Base-by-base conservation (phyloP, 2,888 invertebrate species). In the Plutella xylostella region DNA sequence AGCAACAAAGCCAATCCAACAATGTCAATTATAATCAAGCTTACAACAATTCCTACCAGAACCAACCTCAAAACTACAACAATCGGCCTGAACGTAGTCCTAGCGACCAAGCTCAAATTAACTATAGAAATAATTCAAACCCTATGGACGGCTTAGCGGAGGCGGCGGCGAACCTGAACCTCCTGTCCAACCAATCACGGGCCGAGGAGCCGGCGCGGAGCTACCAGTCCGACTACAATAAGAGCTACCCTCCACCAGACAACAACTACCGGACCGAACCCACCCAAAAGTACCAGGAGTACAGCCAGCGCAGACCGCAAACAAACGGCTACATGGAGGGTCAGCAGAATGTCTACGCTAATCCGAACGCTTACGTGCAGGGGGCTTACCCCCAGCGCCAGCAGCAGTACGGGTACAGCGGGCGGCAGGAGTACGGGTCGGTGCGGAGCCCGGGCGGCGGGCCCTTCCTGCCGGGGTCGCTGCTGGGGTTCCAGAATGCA, bases 401-500 rank as follows among this genome's bases (percentile, higher is more conserved):
- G 33, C 41, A 19, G 41, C 31, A 19, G 14, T 33, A 42, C 15
- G 33, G 42, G 14, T 33, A 33, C 21, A 20, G 33, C 53, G 74
- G 72, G 49, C 74, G 34, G 60, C 42, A 41, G 14, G 46, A 44
- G 37, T 45, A 30, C 21, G 47, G 42, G 9, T 33, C 19, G 37
- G 35, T 34, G 20, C 35, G 37, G 22, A 17, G 17, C 14, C 31
- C n/a, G 15, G 34, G 35, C 15, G 42, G 57, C 1, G 79, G 72
- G 0, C 76, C 78, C 0, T 82, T 79, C 57, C 61, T 79, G 51
- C 65, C 76, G 1, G 77, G 77, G 33, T 82, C 80, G 11, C 58
- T 85, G 52, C 68, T 85, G 4, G 85, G 83, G 41, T 85, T 83
- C 58, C 85, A 85, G 59, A 82, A 84, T 56, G 79, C 84, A 3